Evolutionary conservation across 2,113 vertebrate genomes (phyloP).

Genomic region (Podarcis raffonei): DNA sequence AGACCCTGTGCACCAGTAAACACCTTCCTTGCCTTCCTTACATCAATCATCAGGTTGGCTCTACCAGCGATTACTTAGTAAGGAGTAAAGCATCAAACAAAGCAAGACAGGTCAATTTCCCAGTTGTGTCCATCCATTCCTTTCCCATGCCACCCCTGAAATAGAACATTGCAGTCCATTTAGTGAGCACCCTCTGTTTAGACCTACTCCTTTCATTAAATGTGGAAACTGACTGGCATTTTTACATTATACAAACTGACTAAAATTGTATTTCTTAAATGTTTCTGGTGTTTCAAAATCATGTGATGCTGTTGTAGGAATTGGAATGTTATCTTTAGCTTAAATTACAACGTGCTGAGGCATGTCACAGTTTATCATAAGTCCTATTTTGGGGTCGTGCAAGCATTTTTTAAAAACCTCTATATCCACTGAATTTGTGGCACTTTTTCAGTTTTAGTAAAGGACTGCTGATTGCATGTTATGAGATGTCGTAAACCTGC

Average conservation of each 20-base stretch:
- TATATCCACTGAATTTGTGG: constrained; percentile 48
- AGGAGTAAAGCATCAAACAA: constrained; percentile 36
- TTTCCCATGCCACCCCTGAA: background rate
- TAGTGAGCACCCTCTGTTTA: background rate
- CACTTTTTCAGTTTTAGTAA: constrained; percentile 70
- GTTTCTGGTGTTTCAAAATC: constrained; percentile 66
- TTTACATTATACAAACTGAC: constrained; percentile 58
- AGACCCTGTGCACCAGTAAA: background rate
- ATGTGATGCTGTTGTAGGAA: constrained; percentile 50
- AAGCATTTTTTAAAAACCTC: constrained; percentile 2
- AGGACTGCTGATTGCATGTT: constrained; percentile 62
- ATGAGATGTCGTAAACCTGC: constrained; percentile 61
- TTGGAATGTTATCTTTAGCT: constrained; percentile 69
- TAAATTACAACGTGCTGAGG: constrained; percentile 69
- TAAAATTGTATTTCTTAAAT: constrained; percentile 56
- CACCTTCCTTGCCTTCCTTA: constrained; percentile 26
- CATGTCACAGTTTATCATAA: constrained; percentile 65
- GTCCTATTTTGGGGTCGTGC: constrained; percentile 53
- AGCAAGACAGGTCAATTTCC: constrained; percentile 42
- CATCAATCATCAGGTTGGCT: constrained; percentile 21
- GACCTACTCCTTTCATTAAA: constrained; percentile 43
- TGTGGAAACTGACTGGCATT: constrained; percentile 38
- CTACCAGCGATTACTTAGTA: constrained; percentile 43
- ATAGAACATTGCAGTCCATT: constrained; percentile 4
- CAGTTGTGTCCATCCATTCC: constrained; percentile 10